These are phyloP conservation scores for Arbacia lixula DNA, from an alignment of 53 echinoderm and acorn worm species.

Conservation along the genomic window DNA sequence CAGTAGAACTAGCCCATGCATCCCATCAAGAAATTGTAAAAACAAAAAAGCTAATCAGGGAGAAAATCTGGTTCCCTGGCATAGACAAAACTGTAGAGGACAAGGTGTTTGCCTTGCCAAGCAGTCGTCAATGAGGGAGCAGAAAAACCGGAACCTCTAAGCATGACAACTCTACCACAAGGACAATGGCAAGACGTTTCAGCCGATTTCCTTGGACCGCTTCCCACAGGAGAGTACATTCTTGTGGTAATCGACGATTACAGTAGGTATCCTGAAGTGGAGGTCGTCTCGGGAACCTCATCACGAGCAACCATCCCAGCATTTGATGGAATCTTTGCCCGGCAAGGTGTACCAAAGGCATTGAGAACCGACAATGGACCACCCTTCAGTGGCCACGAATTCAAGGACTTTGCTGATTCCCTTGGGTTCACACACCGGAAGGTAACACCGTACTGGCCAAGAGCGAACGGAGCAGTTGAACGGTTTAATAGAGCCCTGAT, in stretches of 20 bases:
- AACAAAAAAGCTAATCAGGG: slow-evolving; percentile 52
- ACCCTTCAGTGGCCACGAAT: slow-evolving; percentile 58
- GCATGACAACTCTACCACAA: slow-evolving; percentile 37
- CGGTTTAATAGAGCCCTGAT: not conserved
- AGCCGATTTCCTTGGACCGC: slow-evolving; percentile 58
- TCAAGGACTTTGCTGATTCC: slow-evolving; percentile 29
- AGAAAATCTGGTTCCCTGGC: slow-evolving; percentile 53
- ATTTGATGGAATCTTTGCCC: slow-evolving; percentile 56
- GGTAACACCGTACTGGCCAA: slow-evolving; percentile 16
- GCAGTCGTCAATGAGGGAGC: slow-evolving; percentile 13
- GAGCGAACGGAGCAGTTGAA: slow-evolving; percentile 2
- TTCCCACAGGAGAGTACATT: slow-evolving; percentile 36
- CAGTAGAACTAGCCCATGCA: slow-evolving; percentile 49
- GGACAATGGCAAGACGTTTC: slow-evolving; percentile 51
- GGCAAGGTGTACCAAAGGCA: slow-evolving; percentile 55
- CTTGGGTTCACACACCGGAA: slow-evolving; percentile 49
- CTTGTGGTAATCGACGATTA: slow-evolving; percentile 40
- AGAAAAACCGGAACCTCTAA: slow-evolving; percentile 45
- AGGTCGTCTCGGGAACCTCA: slow-evolving; percentile 42
- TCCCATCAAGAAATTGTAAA: slow-evolving; percentile 68
- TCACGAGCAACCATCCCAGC: slow-evolving; percentile 58
- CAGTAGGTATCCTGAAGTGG: slow-evolving; percentile 41
- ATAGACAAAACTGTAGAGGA: slow-evolving; percentile 21
- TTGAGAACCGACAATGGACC: slow-evolving; percentile 69
- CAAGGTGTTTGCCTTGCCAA: slow-evolving; percentile 35